Percentiles rank a stretch among this genome's conserved stretches.
These are phyloP conservation scores for Brachionus asplanchnoidis DNA, from an alignment of 1,140 invertebrate genomes.

Conservation along the genomic window DNA sequence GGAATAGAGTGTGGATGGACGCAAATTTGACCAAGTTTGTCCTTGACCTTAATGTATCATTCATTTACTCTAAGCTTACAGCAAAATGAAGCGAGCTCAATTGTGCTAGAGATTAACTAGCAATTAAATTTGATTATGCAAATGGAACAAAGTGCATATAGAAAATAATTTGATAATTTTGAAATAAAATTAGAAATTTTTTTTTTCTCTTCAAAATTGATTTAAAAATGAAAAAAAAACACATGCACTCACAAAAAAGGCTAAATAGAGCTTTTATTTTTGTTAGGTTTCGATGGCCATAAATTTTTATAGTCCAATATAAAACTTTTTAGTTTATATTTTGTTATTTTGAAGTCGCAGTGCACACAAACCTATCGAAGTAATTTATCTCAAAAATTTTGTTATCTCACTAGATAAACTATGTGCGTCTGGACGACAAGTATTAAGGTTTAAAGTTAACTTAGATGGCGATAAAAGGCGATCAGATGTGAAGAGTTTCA, in stretches of 20 bases:
- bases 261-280: neutral
- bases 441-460: neutral
- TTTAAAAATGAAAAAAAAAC: neutral
- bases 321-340: neutral
- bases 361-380: neutral
- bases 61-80: neutral
- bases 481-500: neutral
- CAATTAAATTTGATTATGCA: neutral
- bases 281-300: neutral
- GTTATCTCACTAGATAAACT: neutral
- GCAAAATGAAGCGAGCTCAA: neutral
- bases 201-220: no score
- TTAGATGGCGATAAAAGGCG: neutral
- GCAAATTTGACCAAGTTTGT: neutral
- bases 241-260: neutral
- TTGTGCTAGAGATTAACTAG: neutral
- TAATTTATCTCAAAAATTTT: neutral
- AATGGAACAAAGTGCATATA: neutral
- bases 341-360: neutral
- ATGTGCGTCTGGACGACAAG: neutral
- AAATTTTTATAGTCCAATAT: slow-evolving; percentile 5
- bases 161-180: neutral
- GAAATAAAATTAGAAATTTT: neutral
- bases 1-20: no score
- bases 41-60: neutral